These are phyloP conservation scores for Candidula unifasciata DNA, from an alignment of 2,888 invertebrate species.

Conservation along the genomic window DNA sequence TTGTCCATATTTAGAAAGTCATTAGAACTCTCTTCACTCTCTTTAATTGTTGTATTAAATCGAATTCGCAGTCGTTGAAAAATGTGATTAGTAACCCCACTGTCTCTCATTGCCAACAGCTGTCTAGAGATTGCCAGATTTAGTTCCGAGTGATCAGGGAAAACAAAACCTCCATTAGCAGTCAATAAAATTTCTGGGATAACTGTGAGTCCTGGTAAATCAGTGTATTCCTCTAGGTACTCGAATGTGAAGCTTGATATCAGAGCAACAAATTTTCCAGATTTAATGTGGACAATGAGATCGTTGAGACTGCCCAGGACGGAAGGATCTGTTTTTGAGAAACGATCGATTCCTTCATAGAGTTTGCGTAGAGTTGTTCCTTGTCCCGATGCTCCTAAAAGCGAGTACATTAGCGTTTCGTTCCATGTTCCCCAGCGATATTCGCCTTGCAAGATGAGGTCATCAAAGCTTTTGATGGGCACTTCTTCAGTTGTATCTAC, in stretches of 20 bases:
- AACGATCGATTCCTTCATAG: conserved; percentile 1
- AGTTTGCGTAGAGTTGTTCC: background rate
- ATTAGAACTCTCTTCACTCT: background rate
- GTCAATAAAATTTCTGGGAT: background rate
- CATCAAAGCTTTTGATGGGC: background rate
- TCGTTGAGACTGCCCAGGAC: background rate
- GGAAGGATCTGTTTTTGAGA: background rate
- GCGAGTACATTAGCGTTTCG: background rate
- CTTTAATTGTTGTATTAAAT: background rate
- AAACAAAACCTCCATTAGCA: conserved; percentile 2
- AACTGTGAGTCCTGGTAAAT: background rate
- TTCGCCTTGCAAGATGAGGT: background rate
- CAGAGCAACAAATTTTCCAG: conserved; percentile 18
- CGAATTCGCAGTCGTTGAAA: too few relatives aligned
- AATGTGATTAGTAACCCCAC: background rate
- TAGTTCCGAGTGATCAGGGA: background rate
- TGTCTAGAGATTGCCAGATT: background rate
- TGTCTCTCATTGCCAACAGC: background rate
- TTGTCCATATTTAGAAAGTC: background rate
- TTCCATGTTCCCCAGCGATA: conserved; percentile 11
- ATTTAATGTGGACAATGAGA: background rate
- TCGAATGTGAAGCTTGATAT: background rate
- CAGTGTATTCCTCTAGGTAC: background rate
- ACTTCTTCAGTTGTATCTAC: background rate
- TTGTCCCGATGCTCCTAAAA: background rate